Conservation (phyloP, 2,888 invertebrate species). For the Phyto melanocephala region DNA sequence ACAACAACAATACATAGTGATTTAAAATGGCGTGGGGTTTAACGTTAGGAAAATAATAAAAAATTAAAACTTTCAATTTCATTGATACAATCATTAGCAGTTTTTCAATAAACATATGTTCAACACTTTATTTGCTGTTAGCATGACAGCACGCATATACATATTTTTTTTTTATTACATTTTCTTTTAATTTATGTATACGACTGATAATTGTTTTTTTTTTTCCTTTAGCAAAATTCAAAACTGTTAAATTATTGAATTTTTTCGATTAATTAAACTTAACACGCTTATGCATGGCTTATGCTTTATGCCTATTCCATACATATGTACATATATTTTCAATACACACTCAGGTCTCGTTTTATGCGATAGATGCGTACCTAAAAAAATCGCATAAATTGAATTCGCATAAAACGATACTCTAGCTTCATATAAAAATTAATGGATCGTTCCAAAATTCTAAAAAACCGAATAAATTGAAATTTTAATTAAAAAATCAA, state of each 20-base stretch:
- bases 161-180: background rate
- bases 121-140: background rate
- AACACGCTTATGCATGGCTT: too few relatives aligned
- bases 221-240: background rate
- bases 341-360: too few relatives aligned
- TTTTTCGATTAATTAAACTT: constrained; percentile 49
- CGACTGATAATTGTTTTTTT: background rate
- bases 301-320: constrained; percentile 32
- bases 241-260: background rate
- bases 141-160: constrained; percentile 4
- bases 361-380: too few relatives aligned
- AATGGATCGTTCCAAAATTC: too few relatives aligned
- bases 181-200: background rate
- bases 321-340: background rate
- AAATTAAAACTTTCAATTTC: constrained; percentile 10
- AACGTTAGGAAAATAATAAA: background rate
- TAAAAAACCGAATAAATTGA: too few relatives aligned
- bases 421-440: too few relatives aligned
- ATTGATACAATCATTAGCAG: constrained; percentile 28
- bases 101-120: background rate
- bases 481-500: too few relatives aligned
- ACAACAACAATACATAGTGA: too few relatives aligned
- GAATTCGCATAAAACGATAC: too few relatives aligned
- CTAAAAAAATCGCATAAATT: too few relatives aligned
- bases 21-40: background rate